Conservation (phyloP, 2,888 invertebrate genomes). For the Tholera decimalis region DNA sequence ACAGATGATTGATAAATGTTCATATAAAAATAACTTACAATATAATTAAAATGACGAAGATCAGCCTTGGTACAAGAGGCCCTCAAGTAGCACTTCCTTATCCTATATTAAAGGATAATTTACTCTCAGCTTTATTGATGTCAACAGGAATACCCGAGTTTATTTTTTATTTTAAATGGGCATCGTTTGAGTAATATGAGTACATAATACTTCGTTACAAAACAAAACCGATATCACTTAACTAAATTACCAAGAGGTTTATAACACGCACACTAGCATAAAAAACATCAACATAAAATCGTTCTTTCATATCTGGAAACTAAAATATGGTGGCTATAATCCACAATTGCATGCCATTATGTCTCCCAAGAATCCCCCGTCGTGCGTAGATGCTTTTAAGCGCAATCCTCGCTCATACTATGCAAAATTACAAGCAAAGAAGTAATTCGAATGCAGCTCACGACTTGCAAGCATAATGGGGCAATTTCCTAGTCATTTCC, state of each 20-base stretch:
- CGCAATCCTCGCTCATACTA: conserved; percentile 68
- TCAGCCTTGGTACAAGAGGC: no score
- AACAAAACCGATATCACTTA: not conserved
- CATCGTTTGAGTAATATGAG: no score
- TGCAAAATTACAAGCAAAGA: conserved; percentile 87
- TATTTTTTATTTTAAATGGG: no score
- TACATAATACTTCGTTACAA: not conserved
- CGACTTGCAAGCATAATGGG: conserved; percentile 89
- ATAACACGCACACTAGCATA: conserved; percentile 3
- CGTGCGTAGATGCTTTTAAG: conserved; percentile 78
- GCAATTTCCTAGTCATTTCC: conserved; percentile 90
- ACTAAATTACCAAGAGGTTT: not conserved
- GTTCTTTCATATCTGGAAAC: conserved; percentile 17
- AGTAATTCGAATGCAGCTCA: conserved; percentile 89
- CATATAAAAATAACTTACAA: no score
- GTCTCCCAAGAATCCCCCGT: conserved; percentile 43
- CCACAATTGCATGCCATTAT: conserved; percentile 58
- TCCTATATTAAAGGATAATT: no score
- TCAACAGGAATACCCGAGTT: no score
- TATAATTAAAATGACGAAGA: no score
- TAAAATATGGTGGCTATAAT: conserved; percentile 44
- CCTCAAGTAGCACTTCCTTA: no score
- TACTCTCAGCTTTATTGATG: no score
- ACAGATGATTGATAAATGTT: no score
- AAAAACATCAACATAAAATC: conserved; percentile 16